Base-by-base conservation (phyloP, 2,797 vertebrate species). In the Hozukius guyotensis region DNA sequence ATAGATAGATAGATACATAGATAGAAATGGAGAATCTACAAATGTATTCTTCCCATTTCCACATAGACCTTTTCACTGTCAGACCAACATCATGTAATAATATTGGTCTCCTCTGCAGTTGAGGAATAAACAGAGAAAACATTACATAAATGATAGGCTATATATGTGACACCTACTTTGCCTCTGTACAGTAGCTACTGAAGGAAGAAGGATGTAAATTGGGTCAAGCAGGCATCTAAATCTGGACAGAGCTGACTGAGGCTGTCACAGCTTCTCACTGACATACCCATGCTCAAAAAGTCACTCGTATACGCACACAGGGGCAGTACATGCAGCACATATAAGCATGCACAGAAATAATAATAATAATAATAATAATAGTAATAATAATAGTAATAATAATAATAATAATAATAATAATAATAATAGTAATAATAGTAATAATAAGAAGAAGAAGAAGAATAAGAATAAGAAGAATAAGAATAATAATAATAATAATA, bases 141-240 rank as follows among this genome's bases (percentile, higher is more conserved):
- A 78, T 42, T 29, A 38, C 60, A 78, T 75, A 66, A 57, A 75
- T 78, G 74, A 22, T 56, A 24, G 53, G 62, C 14, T 66, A 59
- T 14, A 38, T 38, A 38, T 55, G 55, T 73, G 66, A 36, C 34
- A 78, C 29, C 34, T 73, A 76, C 61, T 14, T 64, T 27, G 31
- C 57, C 53, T 74, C 13, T 77, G 27, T 38, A 38, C 36, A 38
- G 36, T 29, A 70, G 63, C 68, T 36, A 18, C 67, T 67, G 52
- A 53, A 22, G 72, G 56, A 53, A 25, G 72, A 55, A 66, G 73
- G 55, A 86, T 83, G 62, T 80, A 75, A 86, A 83, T 16, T 76
- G 82, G 79, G 81, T 85, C 82, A 81, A 70, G 71, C 22, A 74
- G 68, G 14, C 60, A 73, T 82, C 63, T 84, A 75, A 83, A 87